Percentiles rank a stretch among this genome's conserved stretches.
Conservation (phyloP, 2,888 invertebrate species). For the Eremobia ochroleuca region DNA sequence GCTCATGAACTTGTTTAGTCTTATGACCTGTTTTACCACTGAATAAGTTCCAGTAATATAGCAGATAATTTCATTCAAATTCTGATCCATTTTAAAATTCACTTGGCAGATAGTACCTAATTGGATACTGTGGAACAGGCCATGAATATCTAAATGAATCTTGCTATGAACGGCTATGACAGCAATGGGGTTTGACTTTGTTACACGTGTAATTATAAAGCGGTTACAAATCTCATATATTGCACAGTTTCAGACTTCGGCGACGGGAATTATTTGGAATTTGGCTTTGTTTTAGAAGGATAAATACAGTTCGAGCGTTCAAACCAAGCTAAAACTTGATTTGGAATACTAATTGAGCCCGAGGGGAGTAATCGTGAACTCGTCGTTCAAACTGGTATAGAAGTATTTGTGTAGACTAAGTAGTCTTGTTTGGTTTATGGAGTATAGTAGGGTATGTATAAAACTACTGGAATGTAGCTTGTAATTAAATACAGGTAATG, state of each 20-base stretch:
- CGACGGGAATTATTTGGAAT: slow-evolving; percentile 3
- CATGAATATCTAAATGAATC: slow-evolving; percentile 16
- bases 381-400: not conserved
- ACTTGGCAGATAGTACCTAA: not conserved
- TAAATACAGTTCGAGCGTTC: slow-evolving; percentile 13
- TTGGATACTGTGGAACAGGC: not conserved
- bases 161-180: slow-evolving; percentile 8
- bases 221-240: slow-evolving; percentile 2
- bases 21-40: not conserved
- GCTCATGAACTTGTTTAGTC: not conserved
- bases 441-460: not conserved
- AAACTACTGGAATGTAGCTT: not conserved
- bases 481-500: not conserved
- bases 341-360: slow-evolving; percentile 27
- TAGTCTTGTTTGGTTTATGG: not conserved
- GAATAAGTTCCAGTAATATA: not conserved
- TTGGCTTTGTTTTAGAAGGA: slow-evolving; percentile 8
- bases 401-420: slow-evolving; percentile 3
- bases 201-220: slow-evolving; percentile 8
- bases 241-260: slow-evolving; percentile 7
- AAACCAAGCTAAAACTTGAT: slow-evolving; percentile 32
- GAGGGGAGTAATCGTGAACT: slow-evolving; percentile 5
- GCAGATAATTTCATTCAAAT: not conserved
- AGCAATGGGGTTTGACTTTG: slow-evolving; percentile 14
- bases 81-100: not conserved